Percentiles rank a stretch among this genome's conserved stretches.
Conservation (phyloP, 2,888 invertebrate genomes). For the Phaedon cochleariae region DNA sequence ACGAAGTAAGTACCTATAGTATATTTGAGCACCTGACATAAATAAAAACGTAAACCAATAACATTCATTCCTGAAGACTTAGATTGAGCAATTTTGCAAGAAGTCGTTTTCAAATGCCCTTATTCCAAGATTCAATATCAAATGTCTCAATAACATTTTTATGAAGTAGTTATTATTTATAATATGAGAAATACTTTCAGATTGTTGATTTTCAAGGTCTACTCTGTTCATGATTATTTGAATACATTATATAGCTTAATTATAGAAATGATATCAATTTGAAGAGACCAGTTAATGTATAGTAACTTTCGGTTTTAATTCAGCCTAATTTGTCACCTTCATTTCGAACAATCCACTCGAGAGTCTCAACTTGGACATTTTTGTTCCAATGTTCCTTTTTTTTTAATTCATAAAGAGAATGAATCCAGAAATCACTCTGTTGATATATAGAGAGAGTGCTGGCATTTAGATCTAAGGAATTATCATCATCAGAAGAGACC, state of each 20-base stretch:
- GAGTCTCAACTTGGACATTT: no score
- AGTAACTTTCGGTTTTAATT: conserved; percentile 4
- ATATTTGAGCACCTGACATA: not conserved
- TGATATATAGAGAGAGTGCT: no score
- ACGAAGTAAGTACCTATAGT: no score
- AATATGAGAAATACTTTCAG: not conserved
- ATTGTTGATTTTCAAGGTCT: conserved; percentile 1
- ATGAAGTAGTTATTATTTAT: not conserved
- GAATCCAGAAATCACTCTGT: no score
- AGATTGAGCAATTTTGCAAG: conserved; percentile 11
- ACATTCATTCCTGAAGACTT: not conserved
- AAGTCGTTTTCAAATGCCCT: conserved; percentile 1
- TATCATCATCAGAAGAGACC: no score
- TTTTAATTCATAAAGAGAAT: no score
- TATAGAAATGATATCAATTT: not conserved
- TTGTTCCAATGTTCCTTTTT: no score
- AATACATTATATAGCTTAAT: not conserved
- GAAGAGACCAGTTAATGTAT: not conserved
- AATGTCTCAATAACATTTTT: conserved; percentile 9
- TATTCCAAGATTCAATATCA: conserved; percentile 10
- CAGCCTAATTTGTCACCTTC: not conserved
- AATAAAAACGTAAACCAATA: not conserved
- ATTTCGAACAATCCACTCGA: no score
- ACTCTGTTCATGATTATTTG: not conserved
- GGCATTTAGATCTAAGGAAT: no score